Evolutionary conservation across 2,113 vertebrate species (phyloP).

Genomic region (Paedocypris sp.): DNA sequence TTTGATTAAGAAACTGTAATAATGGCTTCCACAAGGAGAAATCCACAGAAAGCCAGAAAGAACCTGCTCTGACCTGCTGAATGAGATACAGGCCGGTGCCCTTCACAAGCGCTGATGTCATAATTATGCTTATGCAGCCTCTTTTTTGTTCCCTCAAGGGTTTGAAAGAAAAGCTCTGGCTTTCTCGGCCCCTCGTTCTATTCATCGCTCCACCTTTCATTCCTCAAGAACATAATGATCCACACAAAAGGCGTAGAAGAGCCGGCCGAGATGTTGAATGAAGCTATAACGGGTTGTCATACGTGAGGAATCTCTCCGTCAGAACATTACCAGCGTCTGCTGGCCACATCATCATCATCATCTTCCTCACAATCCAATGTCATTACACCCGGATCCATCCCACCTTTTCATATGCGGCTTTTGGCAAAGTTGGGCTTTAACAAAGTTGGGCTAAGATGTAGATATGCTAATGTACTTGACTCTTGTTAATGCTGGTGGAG

Average conservation of each 20-base stretch:
- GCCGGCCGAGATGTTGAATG: constrained; percentile 13
- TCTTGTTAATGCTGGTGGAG: constrained; percentile 1
- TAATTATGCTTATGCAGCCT: constrained; percentile 42
- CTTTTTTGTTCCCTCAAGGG: constrained; percentile 45
- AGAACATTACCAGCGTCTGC: background rate
- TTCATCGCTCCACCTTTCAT: constrained; percentile 44
- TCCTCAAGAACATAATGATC: constrained; percentile 40
- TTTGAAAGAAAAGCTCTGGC: constrained; percentile 11
- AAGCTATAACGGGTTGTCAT: constrained; percentile 27
- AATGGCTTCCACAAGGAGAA: background rate
- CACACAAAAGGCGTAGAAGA: constrained; percentile 31
- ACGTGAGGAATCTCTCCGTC: constrained; percentile 9
- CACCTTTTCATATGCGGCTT: background rate
- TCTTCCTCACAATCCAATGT: background rate
- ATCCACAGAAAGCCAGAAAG: background rate
- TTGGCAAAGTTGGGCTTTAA: constrained; percentile 1
- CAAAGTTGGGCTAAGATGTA: constrained; percentile 8
- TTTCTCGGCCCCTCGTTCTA: constrained; percentile 26
- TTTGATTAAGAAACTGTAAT: background rate
- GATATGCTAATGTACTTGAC: constrained; percentile 23
- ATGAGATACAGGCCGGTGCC: constrained; percentile 37
- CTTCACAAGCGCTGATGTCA: constrained; percentile 50
- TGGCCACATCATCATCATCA: background rate
- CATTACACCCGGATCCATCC: background rate
- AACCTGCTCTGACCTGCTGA: constrained; percentile 16